Base-by-base conservation (phyloP, 2,888 invertebrate genomes). In the Helicoverpa assulta region DNA sequence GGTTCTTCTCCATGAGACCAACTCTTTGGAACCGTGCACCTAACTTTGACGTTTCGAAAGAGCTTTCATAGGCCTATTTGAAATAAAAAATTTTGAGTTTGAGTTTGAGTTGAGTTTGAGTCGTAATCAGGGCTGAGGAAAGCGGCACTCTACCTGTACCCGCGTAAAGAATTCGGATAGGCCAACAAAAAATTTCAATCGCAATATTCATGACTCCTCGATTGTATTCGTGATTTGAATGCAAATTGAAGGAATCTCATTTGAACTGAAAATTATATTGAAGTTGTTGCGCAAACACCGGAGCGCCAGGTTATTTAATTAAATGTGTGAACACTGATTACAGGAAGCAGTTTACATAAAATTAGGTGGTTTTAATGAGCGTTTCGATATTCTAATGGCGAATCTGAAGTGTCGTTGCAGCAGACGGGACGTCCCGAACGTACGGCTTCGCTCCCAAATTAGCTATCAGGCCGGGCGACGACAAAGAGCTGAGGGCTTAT, bases 401-500 rank as follows among this genome's bases (percentile, higher is more conserved):
- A 88, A 90, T 92, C 90, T 88, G 90, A 90, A 91, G 87, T 89
- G 86, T 86, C 82, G 78, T 83, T 86, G 81, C 80, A 85, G 70
- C 65, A 73, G 81, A 81, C 73, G 59, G 67, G 70, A 78, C 67
- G 70, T 80, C 72, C 66, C 71, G 71, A 85, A 70, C 78, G 81
- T 82, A 82, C 73, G 76, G 75, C 76, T 78, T 76, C 84, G 82
- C 76, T 86, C 76, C 84, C 89, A 92, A 95, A 95, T 95, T 94
- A 94, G 95, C 93, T 89, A 94, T 95, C 92, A 89, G 86, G 83
- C 85, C 86, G 85, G 88, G 88, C 88, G 90, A 82, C 92, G 92
- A 95, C 95, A 95, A 95, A 94, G 94, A 93, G 92, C 90, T 88
- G 85, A 85, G 85, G 86, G 93, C 95, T 95, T 95, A 95, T 95